These are phyloP conservation scores for Danio albolineatus DNA, from an alignment of 2,797 vertebrate genomes.

Conservation along the genomic window DNA sequence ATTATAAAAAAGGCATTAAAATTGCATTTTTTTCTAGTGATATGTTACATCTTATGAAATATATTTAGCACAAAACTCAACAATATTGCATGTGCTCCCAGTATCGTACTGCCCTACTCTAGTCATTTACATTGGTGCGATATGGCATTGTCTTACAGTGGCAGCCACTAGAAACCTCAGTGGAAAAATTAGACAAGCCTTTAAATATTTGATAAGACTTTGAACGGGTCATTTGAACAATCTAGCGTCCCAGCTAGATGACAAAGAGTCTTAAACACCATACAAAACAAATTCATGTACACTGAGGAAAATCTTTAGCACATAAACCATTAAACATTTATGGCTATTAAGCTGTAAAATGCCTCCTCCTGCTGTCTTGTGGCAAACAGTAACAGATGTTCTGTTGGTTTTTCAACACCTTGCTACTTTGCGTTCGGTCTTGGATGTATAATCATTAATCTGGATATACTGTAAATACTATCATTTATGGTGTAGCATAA, in stretches of 20 bases:
- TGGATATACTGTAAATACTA: not conserved
- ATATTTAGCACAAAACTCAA: too few relatives aligned
- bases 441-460: not conserved
- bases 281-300: not conserved
- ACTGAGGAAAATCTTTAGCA: not conserved
- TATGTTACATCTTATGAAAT: too few relatives aligned
- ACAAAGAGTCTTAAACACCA: not conserved
- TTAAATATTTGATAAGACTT: slow-evolving; percentile 52
- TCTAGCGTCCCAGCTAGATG: not conserved
- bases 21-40: too few relatives aligned
- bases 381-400: not conserved
- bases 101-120: too few relatives aligned
- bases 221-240: not conserved
- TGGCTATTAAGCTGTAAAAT: not conserved
- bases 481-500: not conserved
- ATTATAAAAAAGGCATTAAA: too few relatives aligned
- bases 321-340: not conserved
- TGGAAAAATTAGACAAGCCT: slow-evolving; percentile 8
- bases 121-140: not conserved
- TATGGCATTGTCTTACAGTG: slow-evolving; percentile 24
- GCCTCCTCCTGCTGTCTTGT: not conserved
- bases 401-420: not conserved
- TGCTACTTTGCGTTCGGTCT: not conserved
- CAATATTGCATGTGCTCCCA: too few relatives aligned
- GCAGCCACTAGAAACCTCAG: not conserved